Conservation (phyloP, 2,797 vertebrate genomes). For the Sebastes umbrosus region DNA sequence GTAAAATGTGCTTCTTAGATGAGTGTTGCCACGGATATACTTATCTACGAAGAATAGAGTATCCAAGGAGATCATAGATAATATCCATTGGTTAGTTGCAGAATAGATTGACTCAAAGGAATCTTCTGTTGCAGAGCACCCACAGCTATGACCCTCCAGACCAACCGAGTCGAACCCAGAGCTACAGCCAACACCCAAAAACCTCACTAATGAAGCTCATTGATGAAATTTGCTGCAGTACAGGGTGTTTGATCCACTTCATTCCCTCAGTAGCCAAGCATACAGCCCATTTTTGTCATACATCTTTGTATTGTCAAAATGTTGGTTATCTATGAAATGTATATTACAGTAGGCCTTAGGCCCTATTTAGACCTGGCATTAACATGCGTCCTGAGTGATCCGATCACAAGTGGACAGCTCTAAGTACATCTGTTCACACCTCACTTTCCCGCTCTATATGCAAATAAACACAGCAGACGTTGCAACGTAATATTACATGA, state of each 20-base stretch:
- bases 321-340: not conserved
- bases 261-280: not conserved
- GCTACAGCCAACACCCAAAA: not conserved
- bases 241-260: not conserved
- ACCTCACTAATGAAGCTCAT: not conserved
- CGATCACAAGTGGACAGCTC: no score
- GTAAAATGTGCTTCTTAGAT: not conserved
- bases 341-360: not conserved
- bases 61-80: not conserved
- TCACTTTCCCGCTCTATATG: no score
- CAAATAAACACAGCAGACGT: no score
- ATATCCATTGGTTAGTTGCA: not conserved
- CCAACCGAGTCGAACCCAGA: not conserved
- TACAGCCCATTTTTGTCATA: not conserved
- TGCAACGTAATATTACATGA: no score
- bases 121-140: constrained; percentile 44
- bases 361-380: no score
- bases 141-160: not conserved
- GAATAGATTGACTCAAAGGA: constrained; percentile 6
- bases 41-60: not conserved
- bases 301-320: not conserved
- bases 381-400: no score
- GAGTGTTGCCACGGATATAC: not conserved
- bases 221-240: not conserved
- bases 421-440: no score